Evolutionary conservation across 2,113 vertebrate genomes (phyloP).

Genomic region (Buteo buteo): DNA sequence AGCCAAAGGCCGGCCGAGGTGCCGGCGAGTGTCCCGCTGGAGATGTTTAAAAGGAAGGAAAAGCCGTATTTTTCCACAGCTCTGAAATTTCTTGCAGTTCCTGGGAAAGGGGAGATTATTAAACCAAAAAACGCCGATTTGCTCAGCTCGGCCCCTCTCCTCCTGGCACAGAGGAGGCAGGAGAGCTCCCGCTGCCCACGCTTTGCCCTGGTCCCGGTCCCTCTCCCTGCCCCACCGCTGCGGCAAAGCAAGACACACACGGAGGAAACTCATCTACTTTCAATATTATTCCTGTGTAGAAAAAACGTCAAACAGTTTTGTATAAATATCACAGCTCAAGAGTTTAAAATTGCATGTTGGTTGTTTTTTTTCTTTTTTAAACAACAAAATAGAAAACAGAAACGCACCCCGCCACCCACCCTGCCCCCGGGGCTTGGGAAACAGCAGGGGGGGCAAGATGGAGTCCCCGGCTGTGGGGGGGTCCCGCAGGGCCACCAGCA

Average conservation of each 20-base stretch:
- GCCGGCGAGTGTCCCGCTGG: accelerated
- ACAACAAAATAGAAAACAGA: neutral
- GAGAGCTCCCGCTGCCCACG: neutral
- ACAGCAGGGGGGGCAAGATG: neutral
- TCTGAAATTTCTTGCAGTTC: neutral
- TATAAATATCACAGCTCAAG: neutral
- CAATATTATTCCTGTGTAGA: neutral
- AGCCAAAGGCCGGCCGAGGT: neutral
- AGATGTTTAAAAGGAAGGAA: neutral
- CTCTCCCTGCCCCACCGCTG: neutral
- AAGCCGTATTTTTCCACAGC: neutral
- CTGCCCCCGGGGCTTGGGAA: accelerated
- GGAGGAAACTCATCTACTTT: neutral
- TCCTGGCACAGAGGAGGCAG: neutral
- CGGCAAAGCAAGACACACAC: neutral
- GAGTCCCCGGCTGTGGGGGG: accelerated
- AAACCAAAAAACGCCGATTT: accelerated
- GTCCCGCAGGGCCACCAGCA: neutral
- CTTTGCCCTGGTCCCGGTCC: neutral
- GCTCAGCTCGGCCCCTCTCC: neutral
- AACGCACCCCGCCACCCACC: too few relatives aligned
- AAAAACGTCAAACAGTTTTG: neutral
- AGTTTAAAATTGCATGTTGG: neutral
- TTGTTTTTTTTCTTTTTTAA: neutral
- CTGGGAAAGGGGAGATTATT: neutral